Evolutionary conservation across 2,113 vertebrate species (phyloP).

Genomic region (Corythornis vintsioides): DNA sequence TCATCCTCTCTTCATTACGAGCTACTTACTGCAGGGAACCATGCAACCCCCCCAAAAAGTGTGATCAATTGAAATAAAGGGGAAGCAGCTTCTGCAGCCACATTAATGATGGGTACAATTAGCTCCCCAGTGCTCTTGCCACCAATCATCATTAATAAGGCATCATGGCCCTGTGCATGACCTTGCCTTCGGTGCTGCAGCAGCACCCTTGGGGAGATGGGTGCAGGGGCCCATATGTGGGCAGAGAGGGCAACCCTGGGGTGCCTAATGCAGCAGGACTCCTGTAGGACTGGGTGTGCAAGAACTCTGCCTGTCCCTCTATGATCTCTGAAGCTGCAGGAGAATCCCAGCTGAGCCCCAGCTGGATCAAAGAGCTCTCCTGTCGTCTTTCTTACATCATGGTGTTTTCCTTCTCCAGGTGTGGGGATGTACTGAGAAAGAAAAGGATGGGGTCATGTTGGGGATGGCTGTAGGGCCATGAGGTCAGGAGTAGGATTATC

Average conservation of each 20-base stretch:
- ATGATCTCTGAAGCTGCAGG: background rate
- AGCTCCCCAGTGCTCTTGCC: background rate
- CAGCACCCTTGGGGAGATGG: background rate
- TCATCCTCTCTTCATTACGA: constrained; percentile 34
- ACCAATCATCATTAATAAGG: background rate
- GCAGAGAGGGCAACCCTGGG: accelerated
- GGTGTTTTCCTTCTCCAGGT: background rate
- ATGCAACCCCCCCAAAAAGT: background rate
- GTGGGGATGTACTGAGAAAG: background rate
- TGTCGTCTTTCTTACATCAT: accelerated
- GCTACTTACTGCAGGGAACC: constrained; percentile 16
- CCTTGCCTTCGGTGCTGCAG: background rate
- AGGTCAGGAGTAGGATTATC: background rate
- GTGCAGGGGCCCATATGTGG: background rate
- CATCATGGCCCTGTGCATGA: accelerated
- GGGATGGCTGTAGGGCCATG: background rate
- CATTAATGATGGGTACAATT: background rate
- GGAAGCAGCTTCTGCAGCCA: background rate
- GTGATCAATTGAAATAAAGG: background rate
- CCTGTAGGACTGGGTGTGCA: accelerated
- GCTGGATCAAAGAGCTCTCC: accelerated
- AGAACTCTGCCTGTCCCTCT: background rate
- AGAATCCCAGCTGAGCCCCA: background rate
- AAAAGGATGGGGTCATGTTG: background rate
- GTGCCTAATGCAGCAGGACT: accelerated